Conservation (phyloP, 2,113 vertebrate genomes). For the Gavialis gangeticus region DNA sequence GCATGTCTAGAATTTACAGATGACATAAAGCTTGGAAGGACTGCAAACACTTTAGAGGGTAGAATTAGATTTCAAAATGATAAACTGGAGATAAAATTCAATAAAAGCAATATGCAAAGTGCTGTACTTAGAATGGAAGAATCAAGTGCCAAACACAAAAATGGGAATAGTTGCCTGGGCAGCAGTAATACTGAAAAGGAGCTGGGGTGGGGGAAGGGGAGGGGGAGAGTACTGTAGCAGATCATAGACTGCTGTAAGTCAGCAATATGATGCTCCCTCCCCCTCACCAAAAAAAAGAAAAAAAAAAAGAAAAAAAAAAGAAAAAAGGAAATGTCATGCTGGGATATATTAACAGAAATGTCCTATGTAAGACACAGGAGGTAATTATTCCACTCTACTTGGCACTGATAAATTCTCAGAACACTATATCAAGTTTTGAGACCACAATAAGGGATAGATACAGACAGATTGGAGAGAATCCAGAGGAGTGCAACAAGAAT, state of each 20-base stretch:
- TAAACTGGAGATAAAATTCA: not conserved
- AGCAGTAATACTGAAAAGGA: not conserved
- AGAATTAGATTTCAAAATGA: not conserved
- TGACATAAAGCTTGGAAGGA: not conserved
- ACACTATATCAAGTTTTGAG: not conserved
- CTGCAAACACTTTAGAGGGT: not conserved
- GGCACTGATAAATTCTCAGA: not conserved
- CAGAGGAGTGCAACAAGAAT: conserved; percentile 56
- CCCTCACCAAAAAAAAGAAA: too few relatives aligned
- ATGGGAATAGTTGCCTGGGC: not conserved
- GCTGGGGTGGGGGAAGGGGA: accelerated
- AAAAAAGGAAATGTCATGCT: not conserved
- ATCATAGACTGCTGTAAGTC: not conserved
- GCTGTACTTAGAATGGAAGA: not conserved
- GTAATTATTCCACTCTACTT: not conserved
- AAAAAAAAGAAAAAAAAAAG: too few relatives aligned
- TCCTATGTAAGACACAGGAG: not conserved
- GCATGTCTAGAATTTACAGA: not conserved
- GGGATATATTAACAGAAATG: not conserved
- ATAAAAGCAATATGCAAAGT: not conserved
- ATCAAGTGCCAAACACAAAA: not conserved
- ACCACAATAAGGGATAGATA: conserved; percentile 13
- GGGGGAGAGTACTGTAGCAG: not conserved
- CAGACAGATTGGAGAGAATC: conserved; percentile 42
- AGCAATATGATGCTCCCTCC: not conserved